Evolutionary conservation across 2,797 vertebrate species (phyloP), one percentile per base, ranked within the genome.

Genomic region (Phrynocephalus guinanensis): DNA sequence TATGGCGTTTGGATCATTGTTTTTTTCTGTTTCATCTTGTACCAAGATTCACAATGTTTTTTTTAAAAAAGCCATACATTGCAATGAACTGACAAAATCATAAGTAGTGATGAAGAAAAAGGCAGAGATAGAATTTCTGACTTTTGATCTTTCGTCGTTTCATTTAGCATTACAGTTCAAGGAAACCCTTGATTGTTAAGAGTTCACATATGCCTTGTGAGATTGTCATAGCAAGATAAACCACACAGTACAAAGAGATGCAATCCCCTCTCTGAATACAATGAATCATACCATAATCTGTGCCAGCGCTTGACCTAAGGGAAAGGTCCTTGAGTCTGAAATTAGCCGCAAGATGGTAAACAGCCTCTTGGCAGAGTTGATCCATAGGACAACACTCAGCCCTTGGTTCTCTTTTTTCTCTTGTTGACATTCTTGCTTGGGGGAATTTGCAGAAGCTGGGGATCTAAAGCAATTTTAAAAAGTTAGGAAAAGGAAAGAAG

Each of bases 251-350:
- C 5, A 89, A 89, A 90, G 88, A 72, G 52, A 79, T 78, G 22
- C 26, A 72, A 84, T 72, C 79, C 22, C 44, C 3, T 22, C 87
- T 90, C 76, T 78, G 79, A 60, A 84, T 52, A 79, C 16, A 73
- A 83, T 82, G 50, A 84, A 66, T 15, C 20, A 8, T 30, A 84
- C 77, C 92, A 6, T 56, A 56, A 67, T 28, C 79, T 50, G 70
- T 89, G 70, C 30, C 84, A 95, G 82, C 50, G 77, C 60, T 76
- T 92, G 91, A 87, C 87, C 91, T 86, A 86, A 79, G 60, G 50
- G 71, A 93, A 91, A 93, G 71, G 86, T 86, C 76, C 81, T 82
- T 73, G 75, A 91, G 80, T 28, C 78, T 81, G 68, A 75, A 84
- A 92, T 83, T 84, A 93, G 83, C 60, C 71, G 82, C 72, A 67